phyloP scores from a whole-genome alignment of 2,113 vertebrate species.

The Cryptotis parvus region DNA sequence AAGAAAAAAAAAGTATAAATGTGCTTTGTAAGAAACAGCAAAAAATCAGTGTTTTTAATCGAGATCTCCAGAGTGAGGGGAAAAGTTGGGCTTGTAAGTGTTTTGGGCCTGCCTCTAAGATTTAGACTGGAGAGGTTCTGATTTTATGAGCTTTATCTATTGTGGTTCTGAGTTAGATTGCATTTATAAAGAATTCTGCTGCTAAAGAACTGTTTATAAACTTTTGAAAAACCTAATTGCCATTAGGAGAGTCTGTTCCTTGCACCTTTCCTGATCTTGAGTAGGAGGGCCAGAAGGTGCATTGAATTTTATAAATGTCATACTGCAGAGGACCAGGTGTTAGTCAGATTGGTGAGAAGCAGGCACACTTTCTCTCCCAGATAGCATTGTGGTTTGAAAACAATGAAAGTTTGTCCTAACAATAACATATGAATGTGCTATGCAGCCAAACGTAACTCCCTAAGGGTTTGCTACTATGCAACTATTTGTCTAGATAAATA shows the following conservation, averaged over 20 bases:
- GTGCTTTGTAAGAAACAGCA: too few species aligned
- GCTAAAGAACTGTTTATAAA: not conserved
- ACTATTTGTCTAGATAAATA: conserved; percentile 55
- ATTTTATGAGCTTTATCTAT: conserved; percentile 27
- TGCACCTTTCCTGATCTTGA: conserved; percentile 47
- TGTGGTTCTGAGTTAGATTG: conserved; percentile 24
- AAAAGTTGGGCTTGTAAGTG: too few species aligned
- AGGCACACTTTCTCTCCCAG: not conserved
- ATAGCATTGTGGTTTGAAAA: not conserved
- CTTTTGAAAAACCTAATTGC: conserved; percentile 48
- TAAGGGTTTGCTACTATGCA: not conserved
- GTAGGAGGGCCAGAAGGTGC: not conserved
- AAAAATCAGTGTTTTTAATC: too few species aligned
- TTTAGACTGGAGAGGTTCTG: conserved; percentile 26
- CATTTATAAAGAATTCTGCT: not conserved
- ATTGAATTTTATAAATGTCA: not conserved
- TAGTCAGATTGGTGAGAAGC: conserved; percentile 2
- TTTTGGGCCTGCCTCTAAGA: not conserved
- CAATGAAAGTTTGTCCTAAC: conserved; percentile 45
- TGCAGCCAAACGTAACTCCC: conserved; percentile 8
- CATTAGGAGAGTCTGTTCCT: not conserved
- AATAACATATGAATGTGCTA: conserved; percentile 41
- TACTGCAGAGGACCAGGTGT: not conserved
- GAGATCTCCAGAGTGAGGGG: too few species aligned
- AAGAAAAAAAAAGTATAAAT: too few species aligned